Conservation (phyloP, 1,140 invertebrate genomes). For the Drosophila nigrodunni region DNA sequence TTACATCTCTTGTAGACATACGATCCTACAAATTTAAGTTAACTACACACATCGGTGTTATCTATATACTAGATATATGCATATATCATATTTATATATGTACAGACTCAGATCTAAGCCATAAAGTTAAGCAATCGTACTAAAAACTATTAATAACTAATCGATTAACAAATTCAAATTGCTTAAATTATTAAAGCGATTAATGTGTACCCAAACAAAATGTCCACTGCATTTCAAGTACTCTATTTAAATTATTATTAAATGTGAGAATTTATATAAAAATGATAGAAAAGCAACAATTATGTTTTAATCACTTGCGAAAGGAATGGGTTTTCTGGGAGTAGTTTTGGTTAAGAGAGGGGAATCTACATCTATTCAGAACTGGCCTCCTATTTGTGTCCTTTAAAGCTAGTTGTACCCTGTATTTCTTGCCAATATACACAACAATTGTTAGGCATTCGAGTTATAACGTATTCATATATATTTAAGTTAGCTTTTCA, state of each 20-base stretch:
- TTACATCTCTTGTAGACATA: constrained; percentile 24
- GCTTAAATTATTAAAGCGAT: constrained; percentile 16
- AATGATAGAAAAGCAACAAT: neutral
- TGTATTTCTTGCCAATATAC: too few species aligned
- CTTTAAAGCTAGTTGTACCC: too few species aligned
- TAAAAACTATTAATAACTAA: constrained; percentile 2
- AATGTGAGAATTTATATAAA: constrained; percentile 37
- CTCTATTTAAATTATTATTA: constrained; percentile 45
- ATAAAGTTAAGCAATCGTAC: constrained; percentile 40
- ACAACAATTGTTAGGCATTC: too few species aligned
- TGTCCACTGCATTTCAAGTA: constrained; percentile 37
- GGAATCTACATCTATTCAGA: too few species aligned
- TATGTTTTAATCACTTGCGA: neutral
- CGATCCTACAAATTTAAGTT: constrained; percentile 17
- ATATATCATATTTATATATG: constrained; percentile 7
- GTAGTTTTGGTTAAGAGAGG: too few species aligned
- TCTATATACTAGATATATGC: constrained; percentile 5
- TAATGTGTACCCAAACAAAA: constrained; percentile 26
- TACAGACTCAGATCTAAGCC: constrained; percentile 29
- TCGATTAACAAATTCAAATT: constrained; percentile 25
- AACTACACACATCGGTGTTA: constrained; percentile 34
- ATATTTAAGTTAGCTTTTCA: constrained; percentile 32
- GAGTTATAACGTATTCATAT: too few species aligned
- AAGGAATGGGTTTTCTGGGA: neutral
- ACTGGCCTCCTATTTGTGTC: too few species aligned